phyloP scores from a whole-genome alignment of 2,113 vertebrate genomes.

The Epinephelus cyanopodus region DNA sequence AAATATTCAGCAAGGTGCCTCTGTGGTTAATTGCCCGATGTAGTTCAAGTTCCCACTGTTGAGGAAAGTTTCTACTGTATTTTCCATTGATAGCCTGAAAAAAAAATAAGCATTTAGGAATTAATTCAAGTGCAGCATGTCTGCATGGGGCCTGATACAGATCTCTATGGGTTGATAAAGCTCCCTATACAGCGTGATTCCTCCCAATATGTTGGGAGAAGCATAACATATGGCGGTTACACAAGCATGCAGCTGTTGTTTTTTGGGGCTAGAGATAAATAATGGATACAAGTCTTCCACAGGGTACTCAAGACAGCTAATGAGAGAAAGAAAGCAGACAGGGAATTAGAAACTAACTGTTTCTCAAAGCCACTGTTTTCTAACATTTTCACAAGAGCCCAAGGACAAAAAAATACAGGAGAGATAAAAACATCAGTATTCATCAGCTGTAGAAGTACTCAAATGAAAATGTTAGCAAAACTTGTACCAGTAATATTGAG shows the following conservation, averaged over 20 bases:
- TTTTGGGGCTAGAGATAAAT: constrained; percentile 78
- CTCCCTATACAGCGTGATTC: constrained; percentile 62
- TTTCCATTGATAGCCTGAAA: constrained; percentile 37
- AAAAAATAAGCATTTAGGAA: constrained; percentile 36
- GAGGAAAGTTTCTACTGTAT: constrained; percentile 29
- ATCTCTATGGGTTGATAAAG: constrained; percentile 68
- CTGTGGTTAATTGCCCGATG: constrained; percentile 51
- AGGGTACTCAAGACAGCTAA: constrained; percentile 79
- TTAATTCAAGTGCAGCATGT: constrained; percentile 42
- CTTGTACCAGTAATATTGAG: constrained; percentile 7
- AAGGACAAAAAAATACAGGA: constrained; percentile 71
- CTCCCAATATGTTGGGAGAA: constrained; percentile 73
- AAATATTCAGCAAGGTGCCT: constrained; percentile 51
- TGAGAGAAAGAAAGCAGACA: constrained; percentile 77
- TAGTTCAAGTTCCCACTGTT: constrained; percentile 24
- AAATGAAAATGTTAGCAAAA: constrained; percentile 66
- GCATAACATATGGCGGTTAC: constrained; percentile 78
- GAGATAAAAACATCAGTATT: constrained; percentile 68
- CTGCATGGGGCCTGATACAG: constrained; percentile 34
- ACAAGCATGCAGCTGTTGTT: constrained; percentile 82
- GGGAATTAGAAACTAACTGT: constrained; percentile 77
- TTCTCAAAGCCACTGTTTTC: constrained; percentile 78
- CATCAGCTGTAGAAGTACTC: constrained; percentile 56
- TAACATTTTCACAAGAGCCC: constrained; percentile 72
- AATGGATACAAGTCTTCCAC: constrained; percentile 81